A percentile compares a stretch with the other conserved stretches of the same genome.
phyloP scores from a whole-genome alignment of 2,888 invertebrate genomes.

The Caenorhabditis virilis region DNA sequence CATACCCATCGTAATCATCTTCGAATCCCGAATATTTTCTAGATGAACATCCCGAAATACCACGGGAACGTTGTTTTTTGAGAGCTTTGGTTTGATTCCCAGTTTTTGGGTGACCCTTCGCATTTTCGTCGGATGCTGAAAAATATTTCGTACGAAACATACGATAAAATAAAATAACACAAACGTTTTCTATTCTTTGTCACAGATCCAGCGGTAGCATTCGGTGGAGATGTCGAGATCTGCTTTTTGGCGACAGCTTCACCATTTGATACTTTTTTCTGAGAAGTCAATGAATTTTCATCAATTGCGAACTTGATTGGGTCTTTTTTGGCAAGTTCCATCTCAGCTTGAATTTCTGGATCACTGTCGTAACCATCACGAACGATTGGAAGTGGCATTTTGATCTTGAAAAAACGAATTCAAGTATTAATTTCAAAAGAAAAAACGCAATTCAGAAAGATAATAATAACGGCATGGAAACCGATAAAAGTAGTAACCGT shows the following conservation, averaged over 20 bases:
- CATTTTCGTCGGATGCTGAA: constrained; percentile 20
- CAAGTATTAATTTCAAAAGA: background rate
- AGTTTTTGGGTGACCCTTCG: constrained; percentile 26
- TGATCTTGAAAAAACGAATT: background rate
- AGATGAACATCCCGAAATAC: constrained; percentile 33
- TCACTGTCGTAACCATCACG: constrained; percentile 35
- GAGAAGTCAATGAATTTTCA: constrained; percentile 13
- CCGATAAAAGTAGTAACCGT: background rate
- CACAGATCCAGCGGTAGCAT: constrained; percentile 15
- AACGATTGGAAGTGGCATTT: constrained; percentile 30
- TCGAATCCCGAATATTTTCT: constrained; percentile 24
- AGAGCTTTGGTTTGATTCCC: constrained; percentile 27
- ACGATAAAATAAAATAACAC: background rate
- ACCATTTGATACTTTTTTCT: constrained; percentile 10
- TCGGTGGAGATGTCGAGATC: constrained; percentile 30
- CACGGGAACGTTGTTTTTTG: constrained; percentile 33
- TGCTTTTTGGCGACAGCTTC: constrained; percentile 15
- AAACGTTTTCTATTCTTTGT: constrained; percentile 13
- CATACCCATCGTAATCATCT: constrained; percentile 12
- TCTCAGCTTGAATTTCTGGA: constrained; percentile 36
- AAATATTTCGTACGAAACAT: background rate
- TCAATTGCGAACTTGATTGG: constrained; percentile 19
- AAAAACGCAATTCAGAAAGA: background rate
- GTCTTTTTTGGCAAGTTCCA: constrained; percentile 33
- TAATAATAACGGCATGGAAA: background rate